Base-by-base conservation (phyloP, 2,888 invertebrate species). In the Cataglyphis albicans region DNA sequence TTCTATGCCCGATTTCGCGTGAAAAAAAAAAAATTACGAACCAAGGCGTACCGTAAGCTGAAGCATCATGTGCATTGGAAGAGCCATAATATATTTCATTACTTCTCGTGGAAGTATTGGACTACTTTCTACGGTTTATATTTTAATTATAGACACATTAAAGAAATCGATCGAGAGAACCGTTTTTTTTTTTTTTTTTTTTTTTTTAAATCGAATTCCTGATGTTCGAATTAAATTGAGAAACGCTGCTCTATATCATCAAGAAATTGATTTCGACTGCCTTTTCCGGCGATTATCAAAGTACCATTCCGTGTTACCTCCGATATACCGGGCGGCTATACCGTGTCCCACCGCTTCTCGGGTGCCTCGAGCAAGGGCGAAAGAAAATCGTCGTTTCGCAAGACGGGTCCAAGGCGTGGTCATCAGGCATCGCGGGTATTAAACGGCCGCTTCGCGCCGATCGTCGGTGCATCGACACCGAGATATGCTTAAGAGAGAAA, bases 391-490 rank as follows among this genome's bases (percentile, higher is more conserved):
- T 78, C 57, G 57, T 68, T 6, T 12, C 41, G 29, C 29, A 63
- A 67, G 41, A 38, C 55, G 55, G 15, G 38, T 76, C n/a, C 29
- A 55, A 64, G 52, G n/a, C 12, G 52, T 29, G 65, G 0, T 21
- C 75, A 55, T 64, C 29, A 32, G n/a, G 55, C 76, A 76, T 67
- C 67, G 38, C 52, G 52, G 48, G 74, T 35, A 52, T 75, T 75
- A 65, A 75, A 35, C 74, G 21, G 63, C 48, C 61, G 29, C 57
- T 32, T 35, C 55, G 72, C 55, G 74, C 52, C 21, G 70, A 78
- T 78, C 57, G 32, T 35, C 78, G 70, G 78, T 78, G 70, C 78
- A 68, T 78, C 78, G 70, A 78, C 78, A 78, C 57, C 57, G 57
- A 29, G 63, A 61, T 29, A 41, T 29, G 55, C 29, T 76, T 21